Evolutionary conservation across 2,113 vertebrate species (phyloP).

Genomic region (Festucalex cinctus): DNA sequence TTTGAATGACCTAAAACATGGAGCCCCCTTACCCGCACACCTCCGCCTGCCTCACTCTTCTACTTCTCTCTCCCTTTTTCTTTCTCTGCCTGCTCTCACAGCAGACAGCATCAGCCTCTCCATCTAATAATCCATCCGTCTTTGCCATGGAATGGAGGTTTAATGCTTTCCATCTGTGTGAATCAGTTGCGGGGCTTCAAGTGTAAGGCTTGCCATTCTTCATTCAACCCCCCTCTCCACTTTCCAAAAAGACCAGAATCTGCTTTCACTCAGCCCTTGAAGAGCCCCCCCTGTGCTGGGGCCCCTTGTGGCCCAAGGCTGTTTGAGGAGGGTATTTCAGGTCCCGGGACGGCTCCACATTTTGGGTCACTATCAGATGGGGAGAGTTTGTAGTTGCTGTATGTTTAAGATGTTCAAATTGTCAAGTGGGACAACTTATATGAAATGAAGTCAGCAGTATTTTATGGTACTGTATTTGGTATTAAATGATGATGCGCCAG

Average conservation of each 20-base stretch:
- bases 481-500: too few relatives aligned
- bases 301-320: conserved; percentile 54
- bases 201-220: conserved; percentile 54
- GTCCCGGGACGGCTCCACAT: conserved; percentile 31
- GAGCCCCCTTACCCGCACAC: not conserved
- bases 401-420: too few relatives aligned
- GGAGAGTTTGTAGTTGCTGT: too few relatives aligned
- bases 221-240: conserved; percentile 48
- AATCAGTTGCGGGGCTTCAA: conserved; percentile 45
- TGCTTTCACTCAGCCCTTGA: conserved; percentile 70
- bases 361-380: conserved; percentile 22
- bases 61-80: conserved; percentile 4
- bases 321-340: conserved; percentile 29
- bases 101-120: conserved; percentile 31
- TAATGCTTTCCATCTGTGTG: conserved; percentile 70
- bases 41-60: conserved; percentile 1
- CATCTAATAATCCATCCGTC: conserved; percentile 64
- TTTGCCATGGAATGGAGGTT: conserved; percentile 48
- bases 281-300: conserved; percentile 48
- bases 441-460: too few relatives aligned
- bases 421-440: too few relatives aligned
- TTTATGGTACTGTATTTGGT: too few relatives aligned
- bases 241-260: conserved; percentile 59
- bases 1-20: not conserved
- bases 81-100: conserved; percentile 12